Evolutionary conservation across 2,888 invertebrate genomes (phyloP), one percentile per base, ranked within the genome.

Genomic region (Tipula confusa): DNA sequence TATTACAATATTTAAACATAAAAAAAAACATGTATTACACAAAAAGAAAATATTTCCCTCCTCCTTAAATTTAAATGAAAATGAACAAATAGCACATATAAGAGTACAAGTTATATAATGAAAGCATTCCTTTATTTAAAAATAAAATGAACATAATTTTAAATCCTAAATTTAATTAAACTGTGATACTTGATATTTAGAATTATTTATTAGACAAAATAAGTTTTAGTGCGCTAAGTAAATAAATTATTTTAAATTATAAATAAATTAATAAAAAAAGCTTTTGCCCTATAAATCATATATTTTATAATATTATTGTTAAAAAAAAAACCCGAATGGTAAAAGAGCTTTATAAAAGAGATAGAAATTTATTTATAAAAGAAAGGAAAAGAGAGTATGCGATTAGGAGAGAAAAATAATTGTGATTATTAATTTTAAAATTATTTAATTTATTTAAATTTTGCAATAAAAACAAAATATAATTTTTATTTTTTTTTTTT

Each of bases 181-280:
- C 64, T 64, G 64, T 64, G 64, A 64, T 64, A 64, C 64, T 64
- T 64, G 64, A 64, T 64, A 64, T 64, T 64, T 64, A 64, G 64
- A 64, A 24, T 64, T 64, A n/a, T n/a, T n/a, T n/a, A n/a, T 64
- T 64, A 64, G 64, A 64, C 18, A 7, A 64, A n/a, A 64, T 64
- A 64, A 64, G 64, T 64, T 64, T 43, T 24, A 64, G 64, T 24
- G 64, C 9, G 24, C 64, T 64, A 64, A 64, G 24, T 24, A 64
- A 64, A 64, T 64, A 64, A 64, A 64, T 64, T 64, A 64, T 64
- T 64, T 64, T 64, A 64, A 64, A 64, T 64, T 64, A 64, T 64
- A 24, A 24, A 64, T 11, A 24, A 64, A 64, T 9, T 7, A 64
- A 64, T 9, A 24, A 64, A 64, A 64, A 9, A 43, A 43, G 18